Conservation (phyloP, 53 echinoderm and acorn worm genomes). For the Stichopus horrens region DNA sequence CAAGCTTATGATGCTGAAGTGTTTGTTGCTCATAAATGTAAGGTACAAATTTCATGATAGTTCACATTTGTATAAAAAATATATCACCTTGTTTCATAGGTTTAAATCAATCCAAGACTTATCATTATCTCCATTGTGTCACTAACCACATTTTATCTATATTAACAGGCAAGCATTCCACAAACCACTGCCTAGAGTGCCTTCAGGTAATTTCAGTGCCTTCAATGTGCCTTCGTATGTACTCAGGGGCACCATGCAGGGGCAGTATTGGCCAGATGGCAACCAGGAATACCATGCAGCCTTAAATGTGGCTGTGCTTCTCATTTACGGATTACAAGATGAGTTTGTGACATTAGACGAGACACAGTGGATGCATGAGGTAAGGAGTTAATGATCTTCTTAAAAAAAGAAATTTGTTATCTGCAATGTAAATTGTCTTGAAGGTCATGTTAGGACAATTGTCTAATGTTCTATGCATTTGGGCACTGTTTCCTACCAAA, state of each 20-base stretch:
- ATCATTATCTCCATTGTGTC: not conserved
- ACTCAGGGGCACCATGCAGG: constrained; percentile 79
- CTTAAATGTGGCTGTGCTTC: constrained; percentile 65
- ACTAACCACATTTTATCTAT: not conserved
- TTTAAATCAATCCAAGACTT: not conserved
- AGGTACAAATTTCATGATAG: too few relatives aligned
- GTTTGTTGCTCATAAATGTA: too few relatives aligned
- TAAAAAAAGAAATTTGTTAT: too few relatives aligned
- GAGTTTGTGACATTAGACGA: constrained; percentile 77
- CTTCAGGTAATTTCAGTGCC: constrained; percentile 53
- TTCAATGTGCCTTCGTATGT: constrained; percentile 86
- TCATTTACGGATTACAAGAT: constrained; percentile 82
- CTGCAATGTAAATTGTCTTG: too few relatives aligned
- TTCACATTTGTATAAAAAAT: too few relatives aligned
- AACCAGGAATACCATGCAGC: constrained; percentile 76
- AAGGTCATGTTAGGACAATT: too few relatives aligned
- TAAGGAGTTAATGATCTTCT: constrained; percentile 9
- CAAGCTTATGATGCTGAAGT: too few relatives aligned
- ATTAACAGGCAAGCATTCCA: constrained; percentile 84
- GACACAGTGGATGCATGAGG: constrained; percentile 86
- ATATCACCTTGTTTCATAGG: too few relatives aligned
- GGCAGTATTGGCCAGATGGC: constrained; percentile 88
- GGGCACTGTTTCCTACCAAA: too few relatives aligned
- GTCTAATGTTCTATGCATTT: too few relatives aligned
- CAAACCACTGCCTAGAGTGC: constrained; percentile 18